phyloP scores from a whole-genome alignment of 2,888 invertebrate species.

The Andrena trimmerana region DNA sequence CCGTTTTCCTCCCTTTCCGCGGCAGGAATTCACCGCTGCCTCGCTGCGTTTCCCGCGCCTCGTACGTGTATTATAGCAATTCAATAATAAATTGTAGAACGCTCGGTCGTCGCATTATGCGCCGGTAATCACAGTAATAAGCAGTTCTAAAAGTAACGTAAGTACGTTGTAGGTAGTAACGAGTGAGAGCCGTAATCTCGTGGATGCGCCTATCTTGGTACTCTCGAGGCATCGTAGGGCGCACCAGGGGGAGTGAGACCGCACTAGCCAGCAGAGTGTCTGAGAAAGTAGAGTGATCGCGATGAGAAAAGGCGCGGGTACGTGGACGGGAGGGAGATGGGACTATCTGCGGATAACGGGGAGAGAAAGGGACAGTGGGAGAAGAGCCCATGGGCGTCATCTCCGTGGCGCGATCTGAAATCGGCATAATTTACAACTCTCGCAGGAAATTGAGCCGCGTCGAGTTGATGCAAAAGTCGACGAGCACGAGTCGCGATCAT shows the following conservation, averaged over 20 bases:
- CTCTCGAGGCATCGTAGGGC: constrained; percentile 29
- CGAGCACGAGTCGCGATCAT: constrained; percentile 55
- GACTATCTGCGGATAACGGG: neutral
- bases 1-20: constrained; percentile 1
- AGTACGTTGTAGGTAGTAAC: constrained; percentile 83
- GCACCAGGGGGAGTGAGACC: constrained; percentile 4
- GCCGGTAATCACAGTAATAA: constrained; percentile 83
- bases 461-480: constrained; percentile 66
- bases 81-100: constrained; percentile 83
- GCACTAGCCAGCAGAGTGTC: neutral
- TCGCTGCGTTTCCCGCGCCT: constrained; percentile 53
- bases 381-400: constrained; percentile 76
- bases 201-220: constrained; percentile 70
- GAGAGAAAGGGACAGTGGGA: constrained; percentile 28
- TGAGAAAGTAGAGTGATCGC: constrained; percentile 3
- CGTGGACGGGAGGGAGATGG: neutral
- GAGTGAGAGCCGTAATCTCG: constrained; percentile 81
- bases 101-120: constrained; percentile 80
- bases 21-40: constrained; percentile 17
- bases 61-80: constrained; percentile 79
- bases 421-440: constrained; percentile 74
- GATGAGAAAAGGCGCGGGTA: constrained; percentile 8
- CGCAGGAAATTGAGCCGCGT: constrained; percentile 66
- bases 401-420: constrained; percentile 59
- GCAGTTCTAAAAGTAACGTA: constrained; percentile 83